A percentile compares a stretch with the other conserved stretches of the same genome.
phyloP scores from a whole-genome alignment of 2,888 invertebrate species.

The Orthonevra nobilis region DNA sequence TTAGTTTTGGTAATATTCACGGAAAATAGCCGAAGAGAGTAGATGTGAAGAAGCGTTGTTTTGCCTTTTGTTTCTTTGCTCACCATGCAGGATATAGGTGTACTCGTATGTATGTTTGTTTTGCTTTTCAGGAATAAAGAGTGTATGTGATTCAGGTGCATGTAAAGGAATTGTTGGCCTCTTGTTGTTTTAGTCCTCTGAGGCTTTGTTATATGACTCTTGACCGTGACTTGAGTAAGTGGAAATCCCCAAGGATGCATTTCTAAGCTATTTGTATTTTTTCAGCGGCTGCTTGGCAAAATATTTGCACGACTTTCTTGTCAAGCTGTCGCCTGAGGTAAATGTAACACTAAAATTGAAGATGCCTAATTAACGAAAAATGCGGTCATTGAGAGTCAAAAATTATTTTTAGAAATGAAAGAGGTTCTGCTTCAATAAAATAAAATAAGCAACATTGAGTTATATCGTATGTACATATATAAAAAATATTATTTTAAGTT shows the following conservation, averaged over 20 bases:
- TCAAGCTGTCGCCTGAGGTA: background rate
- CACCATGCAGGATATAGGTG: too few relatives aligned
- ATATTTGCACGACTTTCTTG: conserved; percentile 5
- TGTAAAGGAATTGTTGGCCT: conserved; percentile 13
- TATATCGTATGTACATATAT: too few relatives aligned
- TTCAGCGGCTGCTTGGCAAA: conserved; percentile 25
- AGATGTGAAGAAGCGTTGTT: conserved; percentile 6
- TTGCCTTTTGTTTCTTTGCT: background rate
- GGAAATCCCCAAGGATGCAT: conserved; percentile 15
- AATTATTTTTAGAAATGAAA: too few relatives aligned
- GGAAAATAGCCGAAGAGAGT: conserved; percentile 39
- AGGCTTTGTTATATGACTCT: conserved; percentile 1
- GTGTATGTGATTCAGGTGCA: conserved; percentile 18
- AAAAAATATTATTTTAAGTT: too few relatives aligned
- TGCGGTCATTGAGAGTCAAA: too few relatives aligned
- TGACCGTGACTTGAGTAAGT: conserved; percentile 9
- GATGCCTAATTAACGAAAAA: too few relatives aligned
- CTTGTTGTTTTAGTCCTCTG: conserved; percentile 47
- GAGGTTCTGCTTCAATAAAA: too few relatives aligned
- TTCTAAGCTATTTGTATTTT: conserved; percentile 13
- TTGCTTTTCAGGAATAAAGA: conserved; percentile 41
- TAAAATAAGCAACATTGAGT: too few relatives aligned
- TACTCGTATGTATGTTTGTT: conserved; percentile 49
- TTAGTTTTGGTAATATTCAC: conserved; percentile 23
- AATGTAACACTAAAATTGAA: too few relatives aligned